Evolutionary conservation across 2,888 invertebrate genomes (phyloP), one percentile per base, ranked within the genome.

Genomic region (Priocnemis perturbator): DNA sequence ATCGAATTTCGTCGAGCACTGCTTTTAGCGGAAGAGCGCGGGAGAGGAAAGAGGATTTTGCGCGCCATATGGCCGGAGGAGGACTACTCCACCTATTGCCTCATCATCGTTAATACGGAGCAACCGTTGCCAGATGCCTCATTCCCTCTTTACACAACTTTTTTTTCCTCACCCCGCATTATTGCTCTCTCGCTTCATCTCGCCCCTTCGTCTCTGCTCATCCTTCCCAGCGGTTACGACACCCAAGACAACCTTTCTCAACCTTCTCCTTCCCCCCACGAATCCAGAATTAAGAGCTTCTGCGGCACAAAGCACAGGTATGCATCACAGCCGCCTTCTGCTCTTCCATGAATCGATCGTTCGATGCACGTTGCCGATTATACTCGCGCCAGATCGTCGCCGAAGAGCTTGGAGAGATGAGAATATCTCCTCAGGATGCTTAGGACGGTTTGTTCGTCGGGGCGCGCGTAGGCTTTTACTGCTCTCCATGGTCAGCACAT

Each of bases 71-170:
- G 80, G 80, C 47, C 64, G 56, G 56, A 60, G 67, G 30, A 65
- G 26, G 58, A 47, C 17, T 64, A 9, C 53, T 62, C 61, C 62
- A 57, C 14, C 62, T 59, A 56, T 60, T 70, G 67, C 76, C 69
- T 80, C 76, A 73, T 82, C 74, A 66, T 74, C 72, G 66, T 79
- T 81, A 82, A 83, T 79, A 76, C 72, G 71, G 71, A 67, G 71
- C 72, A 66, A 73, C 71, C 67, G 64, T 65, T 73, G 68, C 65
- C 78, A 76, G 76, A 78, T 82, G 74, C 73, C 73, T 69, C 77
- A 83, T 82, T 83, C 73, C 68, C 68, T 73, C 67, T 72, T 72
- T 70, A 56, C 72, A 66, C 69, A 59, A 63, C 56, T 66, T 68
- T 64, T 62, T 70, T 52, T n/a, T n/a, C n/a, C n/a, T 56, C 37